Percentiles rank a stretch among this genome's conserved stretches.
Evolutionary conservation across 2,888 invertebrate genomes (phyloP).

Genomic region (Gortyna flavago): DNA sequence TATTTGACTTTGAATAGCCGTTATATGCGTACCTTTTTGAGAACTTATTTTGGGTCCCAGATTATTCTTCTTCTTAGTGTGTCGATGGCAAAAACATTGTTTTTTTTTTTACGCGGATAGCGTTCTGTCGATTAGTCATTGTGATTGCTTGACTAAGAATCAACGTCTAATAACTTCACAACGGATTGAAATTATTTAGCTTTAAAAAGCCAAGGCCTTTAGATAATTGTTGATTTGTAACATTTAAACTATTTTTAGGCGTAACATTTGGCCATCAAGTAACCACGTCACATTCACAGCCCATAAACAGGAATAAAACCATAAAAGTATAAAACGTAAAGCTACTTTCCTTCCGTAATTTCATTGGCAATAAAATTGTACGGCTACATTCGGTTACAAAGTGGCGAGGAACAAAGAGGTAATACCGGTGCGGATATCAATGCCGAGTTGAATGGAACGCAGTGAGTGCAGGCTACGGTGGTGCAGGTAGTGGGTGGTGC

Average conservation of each 20-base stretch:
- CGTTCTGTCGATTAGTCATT: background rate
- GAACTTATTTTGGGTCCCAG: background rate
- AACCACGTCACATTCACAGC: slow-evolving; percentile 49
- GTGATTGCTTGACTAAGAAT: background rate
- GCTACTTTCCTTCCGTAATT: slow-evolving; percentile 58
- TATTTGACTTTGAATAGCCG: background rate
- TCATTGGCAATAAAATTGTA: slow-evolving; percentile 61
- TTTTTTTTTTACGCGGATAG: no score
- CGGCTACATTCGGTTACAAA: slow-evolving; percentile 46
- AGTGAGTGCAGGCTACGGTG: slow-evolving; percentile 33
- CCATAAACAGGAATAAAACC: slow-evolving; percentile 53
- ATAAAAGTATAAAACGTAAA: slow-evolving; percentile 59
- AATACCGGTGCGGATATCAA: slow-evolving; percentile 58
- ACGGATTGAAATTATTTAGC: background rate
- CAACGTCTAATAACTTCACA: no score
- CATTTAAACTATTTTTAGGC: background rate
- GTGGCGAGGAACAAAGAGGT: slow-evolving; percentile 61
- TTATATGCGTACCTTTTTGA: background rate
- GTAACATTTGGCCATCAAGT: slow-evolving; percentile 6
- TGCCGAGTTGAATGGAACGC: slow-evolving; percentile 49
- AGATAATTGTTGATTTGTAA: slow-evolving; percentile 4
- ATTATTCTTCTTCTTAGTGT: background rate
- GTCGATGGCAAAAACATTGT: no score
- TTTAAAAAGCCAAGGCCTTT: background rate
- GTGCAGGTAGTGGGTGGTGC: slow-evolving; percentile 38